Percentiles rank a stretch among this genome's conserved stretches.
Evolutionary conservation across 2,888 invertebrate genomes (phyloP).

Genomic region (Eristalis tenax): DNA sequence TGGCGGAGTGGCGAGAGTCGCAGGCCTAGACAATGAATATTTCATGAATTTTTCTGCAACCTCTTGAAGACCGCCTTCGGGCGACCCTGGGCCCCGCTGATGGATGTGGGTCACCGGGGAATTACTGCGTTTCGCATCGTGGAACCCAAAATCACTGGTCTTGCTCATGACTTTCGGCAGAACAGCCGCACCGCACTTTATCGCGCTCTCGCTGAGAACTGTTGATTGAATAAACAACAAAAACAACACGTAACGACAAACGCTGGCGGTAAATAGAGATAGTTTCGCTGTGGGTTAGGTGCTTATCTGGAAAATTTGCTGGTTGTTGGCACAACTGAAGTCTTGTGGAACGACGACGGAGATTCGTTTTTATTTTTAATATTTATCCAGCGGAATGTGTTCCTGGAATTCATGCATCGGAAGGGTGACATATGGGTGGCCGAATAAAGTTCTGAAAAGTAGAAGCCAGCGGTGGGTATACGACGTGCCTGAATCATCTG

Average conservation of each 20-base stretch:
- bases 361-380: neutral
- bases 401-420: neutral
- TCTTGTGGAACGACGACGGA: neutral
- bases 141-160: slow-evolving; percentile 41
- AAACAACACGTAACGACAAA: neutral
- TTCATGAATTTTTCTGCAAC: slow-evolving; percentile 45
- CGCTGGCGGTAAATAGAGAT: neutral
- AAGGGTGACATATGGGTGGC: neutral
- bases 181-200: neutral
- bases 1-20: neutral
- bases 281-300: neutral
- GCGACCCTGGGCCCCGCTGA: neutral
- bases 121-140: slow-evolving; percentile 56
- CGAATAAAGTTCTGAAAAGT: neutral
- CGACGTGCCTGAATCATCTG: neutral
- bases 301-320: neutral
- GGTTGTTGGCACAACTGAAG: neutral
- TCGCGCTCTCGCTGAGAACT: neutral
- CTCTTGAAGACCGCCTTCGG: slow-evolving; percentile 29
- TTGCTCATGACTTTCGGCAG: slow-evolving; percentile 11
- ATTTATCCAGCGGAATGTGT: neutral
- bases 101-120: slow-evolving; percentile 51
- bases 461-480: neutral
- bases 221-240: neutral
- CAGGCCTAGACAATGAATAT: slow-evolving; percentile 38